Conservation (phyloP, 2,113 vertebrate genomes). For the Vulpes lagopus region DNA sequence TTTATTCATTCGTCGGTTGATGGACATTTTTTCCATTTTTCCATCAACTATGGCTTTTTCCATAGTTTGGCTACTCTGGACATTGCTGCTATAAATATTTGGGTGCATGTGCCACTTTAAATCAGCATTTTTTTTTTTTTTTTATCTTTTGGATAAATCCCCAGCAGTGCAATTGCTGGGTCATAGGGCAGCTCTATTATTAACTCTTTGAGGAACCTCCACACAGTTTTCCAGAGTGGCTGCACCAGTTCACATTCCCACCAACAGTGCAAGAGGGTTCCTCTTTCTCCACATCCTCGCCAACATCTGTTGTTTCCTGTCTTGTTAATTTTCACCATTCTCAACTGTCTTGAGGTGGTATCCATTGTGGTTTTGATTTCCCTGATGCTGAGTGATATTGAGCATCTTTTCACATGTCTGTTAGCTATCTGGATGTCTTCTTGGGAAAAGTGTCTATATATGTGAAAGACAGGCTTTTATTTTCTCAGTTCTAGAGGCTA, state of each 20-base stretch:
- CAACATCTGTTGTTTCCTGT: neutral
- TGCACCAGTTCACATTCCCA: neutral
- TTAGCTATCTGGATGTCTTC: neutral
- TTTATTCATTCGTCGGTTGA: no score
- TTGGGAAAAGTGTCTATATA: neutral
- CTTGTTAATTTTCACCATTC: neutral
- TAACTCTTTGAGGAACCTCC: neutral
- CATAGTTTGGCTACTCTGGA: neutral
- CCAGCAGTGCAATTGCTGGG: neutral
- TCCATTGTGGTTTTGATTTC: neutral
- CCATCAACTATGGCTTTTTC: no score
- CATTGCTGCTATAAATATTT: neutral
- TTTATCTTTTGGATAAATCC: neutral
- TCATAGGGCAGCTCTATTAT: neutral
- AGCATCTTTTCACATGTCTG: neutral
- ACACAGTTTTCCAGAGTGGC: neutral
- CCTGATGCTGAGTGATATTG: neutral
- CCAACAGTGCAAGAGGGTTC: neutral
- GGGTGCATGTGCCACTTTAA: neutral
- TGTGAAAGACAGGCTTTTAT: neutral
- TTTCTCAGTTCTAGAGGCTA: neutral
- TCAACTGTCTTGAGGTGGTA: neutral
- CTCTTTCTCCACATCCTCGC: neutral
- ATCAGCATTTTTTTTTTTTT: neutral
- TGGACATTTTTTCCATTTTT: no score